These are phyloP conservation scores for Enteromius afrohamiltoni DNA, from an alignment of 2,797 vertebrate species.

Conservation along the genomic window DNA sequence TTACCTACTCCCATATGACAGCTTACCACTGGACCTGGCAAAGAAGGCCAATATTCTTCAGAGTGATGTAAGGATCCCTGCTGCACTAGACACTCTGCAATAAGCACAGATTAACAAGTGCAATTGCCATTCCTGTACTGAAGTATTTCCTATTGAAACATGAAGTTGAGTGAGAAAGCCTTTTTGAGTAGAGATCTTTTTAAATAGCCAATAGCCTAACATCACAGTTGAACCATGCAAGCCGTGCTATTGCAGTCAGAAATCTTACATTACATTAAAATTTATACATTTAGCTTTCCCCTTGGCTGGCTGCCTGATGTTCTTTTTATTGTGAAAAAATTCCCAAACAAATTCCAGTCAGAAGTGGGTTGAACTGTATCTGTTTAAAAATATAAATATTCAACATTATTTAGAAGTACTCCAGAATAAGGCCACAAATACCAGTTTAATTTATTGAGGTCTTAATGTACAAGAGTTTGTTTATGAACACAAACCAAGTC, in stretches of 20 bases:
- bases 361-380: not conserved
- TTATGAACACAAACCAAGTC: not conserved
- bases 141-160: not conserved
- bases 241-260: not conserved
- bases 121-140: not conserved
- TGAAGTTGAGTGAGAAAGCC: not conserved
- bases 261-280: not conserved
- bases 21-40: constrained; percentile 81
- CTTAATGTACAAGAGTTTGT: not conserved
- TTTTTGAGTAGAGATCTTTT: not conserved
- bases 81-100: not conserved
- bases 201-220: not conserved
- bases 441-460: not conserved
- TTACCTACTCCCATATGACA: constrained; percentile 84
- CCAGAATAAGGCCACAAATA: not conserved
- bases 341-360: not conserved
- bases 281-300: not conserved
- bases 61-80: constrained; percentile 82
- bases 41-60: constrained; percentile 87
- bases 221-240: not conserved
- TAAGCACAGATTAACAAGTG: constrained; percentile 1
- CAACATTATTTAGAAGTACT: not conserved
- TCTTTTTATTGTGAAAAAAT: not conserved
- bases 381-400: not conserved
- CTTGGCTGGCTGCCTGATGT: not conserved